Evolutionary conservation across 2,888 invertebrate genomes (phyloP).

Genomic region (Cyclophora albipunctata): DNA sequence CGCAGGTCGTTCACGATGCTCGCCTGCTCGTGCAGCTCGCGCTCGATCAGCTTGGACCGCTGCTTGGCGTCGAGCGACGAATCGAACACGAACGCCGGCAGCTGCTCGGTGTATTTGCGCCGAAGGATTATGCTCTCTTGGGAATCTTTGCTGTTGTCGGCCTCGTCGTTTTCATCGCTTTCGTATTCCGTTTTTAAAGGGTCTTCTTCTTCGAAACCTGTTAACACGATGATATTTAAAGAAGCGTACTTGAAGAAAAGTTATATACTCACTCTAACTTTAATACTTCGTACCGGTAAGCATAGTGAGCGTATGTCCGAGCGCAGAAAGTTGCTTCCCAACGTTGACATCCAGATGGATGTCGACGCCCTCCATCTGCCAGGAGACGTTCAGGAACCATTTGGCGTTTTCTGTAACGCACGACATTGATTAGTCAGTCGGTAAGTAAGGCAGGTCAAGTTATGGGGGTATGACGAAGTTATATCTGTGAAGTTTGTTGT

Average conservation of each 20-base stretch:
- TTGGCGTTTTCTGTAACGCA: conserved; percentile 88
- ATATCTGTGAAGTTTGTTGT: not conserved
- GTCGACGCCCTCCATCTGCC: conserved; percentile 99
- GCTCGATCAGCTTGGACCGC: conserved; percentile 94
- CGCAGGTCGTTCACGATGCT: conserved; percentile 95
- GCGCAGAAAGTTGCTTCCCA: conserved; percentile 94
- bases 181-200: conserved; percentile 81
- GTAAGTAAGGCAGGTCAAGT: no score
- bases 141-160: conserved; percentile 77
- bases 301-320: conserved; percentile 96
- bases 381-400: conserved; percentile 97
- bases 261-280: no score
- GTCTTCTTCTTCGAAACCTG: conserved; percentile 87
- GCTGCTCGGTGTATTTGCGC: conserved; percentile 81
- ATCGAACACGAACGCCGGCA: conserved; percentile 90
- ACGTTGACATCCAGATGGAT: conserved; percentile 97
- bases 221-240: not conserved
- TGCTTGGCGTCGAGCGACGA: conserved; percentile 85
- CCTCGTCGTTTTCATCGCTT: conserved; percentile 85
- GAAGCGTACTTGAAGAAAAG: no score
- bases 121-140: conserved; percentile 81
- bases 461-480: not conserved
- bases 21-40: conserved; percentile 98
- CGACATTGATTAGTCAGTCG: not conserved
- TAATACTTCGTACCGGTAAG: conserved; percentile 79